phyloP scores from a whole-genome alignment of 2,888 invertebrate genomes.

The Cerceris ruficornis region DNA sequence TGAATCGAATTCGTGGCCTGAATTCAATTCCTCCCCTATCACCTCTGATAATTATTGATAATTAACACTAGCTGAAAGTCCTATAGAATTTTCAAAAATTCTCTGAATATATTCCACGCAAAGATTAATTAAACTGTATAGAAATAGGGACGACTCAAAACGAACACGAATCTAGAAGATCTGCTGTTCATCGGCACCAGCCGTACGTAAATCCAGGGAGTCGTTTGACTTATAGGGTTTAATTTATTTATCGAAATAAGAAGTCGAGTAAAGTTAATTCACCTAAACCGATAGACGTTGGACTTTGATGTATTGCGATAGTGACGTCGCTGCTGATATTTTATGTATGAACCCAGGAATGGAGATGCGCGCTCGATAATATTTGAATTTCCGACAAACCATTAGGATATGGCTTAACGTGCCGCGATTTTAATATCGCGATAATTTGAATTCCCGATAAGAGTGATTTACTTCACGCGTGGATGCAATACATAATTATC shows the following conservation, averaged over 20 bases:
- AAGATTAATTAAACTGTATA: too few species aligned
- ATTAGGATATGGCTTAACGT: slow-evolving; percentile 29
- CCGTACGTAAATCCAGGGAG: slow-evolving; percentile 3
- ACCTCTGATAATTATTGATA: too few species aligned
- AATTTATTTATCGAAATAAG: slow-evolving; percentile 54
- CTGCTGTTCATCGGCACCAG: neutral
- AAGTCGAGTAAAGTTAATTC: slow-evolving; percentile 46
- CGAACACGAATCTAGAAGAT: too few species aligned
- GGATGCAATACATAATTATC: too few species aligned
- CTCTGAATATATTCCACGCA: too few species aligned
- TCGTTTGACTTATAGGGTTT: slow-evolving; percentile 34
- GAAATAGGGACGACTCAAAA: too few species aligned
- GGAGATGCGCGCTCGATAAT: slow-evolving; percentile 45
- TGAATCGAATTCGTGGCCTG: too few species aligned
- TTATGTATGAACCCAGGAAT: slow-evolving; percentile 53
- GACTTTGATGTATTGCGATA: slow-evolving; percentile 53
- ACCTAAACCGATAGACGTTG: slow-evolving; percentile 46
- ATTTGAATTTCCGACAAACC: slow-evolving; percentile 54
- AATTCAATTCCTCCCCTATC: too few species aligned
- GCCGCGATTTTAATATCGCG: slow-evolving; percentile 23
- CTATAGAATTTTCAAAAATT: too few species aligned
- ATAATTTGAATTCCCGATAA: neutral
- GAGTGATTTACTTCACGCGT: neutral
- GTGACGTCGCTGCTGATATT: slow-evolving; percentile 45
- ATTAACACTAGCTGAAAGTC: too few species aligned